phyloP scores from a whole-genome alignment of 2,113 vertebrate species.

The Heterotilapia buettikoferi region DNA sequence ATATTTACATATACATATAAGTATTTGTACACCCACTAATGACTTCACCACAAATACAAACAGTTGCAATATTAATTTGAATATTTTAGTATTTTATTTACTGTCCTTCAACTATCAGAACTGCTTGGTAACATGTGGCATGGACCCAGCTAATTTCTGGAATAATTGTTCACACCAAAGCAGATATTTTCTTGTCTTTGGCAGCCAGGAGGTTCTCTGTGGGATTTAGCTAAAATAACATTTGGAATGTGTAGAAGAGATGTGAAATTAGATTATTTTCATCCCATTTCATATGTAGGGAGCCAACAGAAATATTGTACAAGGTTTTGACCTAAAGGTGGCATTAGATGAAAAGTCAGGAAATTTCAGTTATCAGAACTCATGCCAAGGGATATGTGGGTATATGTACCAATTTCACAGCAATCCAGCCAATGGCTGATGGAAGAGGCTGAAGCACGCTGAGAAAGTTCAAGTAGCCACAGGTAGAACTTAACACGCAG shows the following conservation, averaged over 20 bases:
- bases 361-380: background rate
- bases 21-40: background rate
- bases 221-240: background rate
- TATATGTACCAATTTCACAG: background rate
- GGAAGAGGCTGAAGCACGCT: background rate
- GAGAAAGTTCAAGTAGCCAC: background rate
- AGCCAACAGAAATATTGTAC: background rate
- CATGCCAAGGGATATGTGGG: background rate
- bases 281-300: background rate
- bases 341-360: background rate
- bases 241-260: background rate
- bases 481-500: background rate
- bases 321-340: background rate
- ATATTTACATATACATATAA: background rate
- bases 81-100: background rate
- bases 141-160: background rate
- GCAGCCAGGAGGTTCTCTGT: background rate
- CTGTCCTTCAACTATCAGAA: background rate
- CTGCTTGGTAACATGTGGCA: background rate
- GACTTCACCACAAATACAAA: background rate
- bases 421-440: background rate
- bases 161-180: background rate
- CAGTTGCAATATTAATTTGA: background rate
- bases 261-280: background rate
- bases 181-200: background rate